Conservation (phyloP, 2,888 invertebrate species). For the Lochmaea capreae region DNA sequence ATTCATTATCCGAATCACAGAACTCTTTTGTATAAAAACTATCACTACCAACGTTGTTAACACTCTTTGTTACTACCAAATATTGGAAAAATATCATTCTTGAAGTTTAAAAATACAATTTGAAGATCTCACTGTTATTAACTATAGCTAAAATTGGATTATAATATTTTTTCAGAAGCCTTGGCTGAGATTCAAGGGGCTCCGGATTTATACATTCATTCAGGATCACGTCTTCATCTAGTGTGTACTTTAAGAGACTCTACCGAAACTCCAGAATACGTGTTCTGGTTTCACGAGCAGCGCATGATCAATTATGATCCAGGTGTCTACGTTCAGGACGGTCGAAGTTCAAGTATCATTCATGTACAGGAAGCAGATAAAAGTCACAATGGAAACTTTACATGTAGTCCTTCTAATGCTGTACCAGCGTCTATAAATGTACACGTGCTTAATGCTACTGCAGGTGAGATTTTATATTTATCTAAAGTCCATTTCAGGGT, state of each 20-base stretch:
- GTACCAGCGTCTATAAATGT: slow-evolving; percentile 75
- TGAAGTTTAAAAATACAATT: no score
- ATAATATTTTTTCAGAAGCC: slow-evolving; percentile 65
- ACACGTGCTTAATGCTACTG: slow-evolving; percentile 76
- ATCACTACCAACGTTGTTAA: no score
- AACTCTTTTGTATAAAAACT: no score
- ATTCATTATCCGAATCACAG: no score
- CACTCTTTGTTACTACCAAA: no score
- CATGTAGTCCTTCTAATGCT: slow-evolving; percentile 76
- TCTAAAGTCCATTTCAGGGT: no score
- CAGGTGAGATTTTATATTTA: slow-evolving; percentile 54
- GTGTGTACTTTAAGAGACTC: slow-evolving; percentile 70
- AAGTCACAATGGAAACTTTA: slow-evolving; percentile 77
- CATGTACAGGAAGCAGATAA: slow-evolving; percentile 74
- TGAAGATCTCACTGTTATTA: no score
- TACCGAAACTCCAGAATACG: slow-evolving; percentile 71
- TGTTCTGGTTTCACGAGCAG: slow-evolving; percentile 74
- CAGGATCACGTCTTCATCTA: slow-evolving; percentile 70
- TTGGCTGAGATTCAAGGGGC: slow-evolving; percentile 71
- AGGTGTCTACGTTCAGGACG: slow-evolving; percentile 69
- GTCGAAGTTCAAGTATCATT: slow-evolving; percentile 74
- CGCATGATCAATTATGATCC: slow-evolving; percentile 74
- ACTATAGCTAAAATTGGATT: no score
- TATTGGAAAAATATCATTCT: no score
- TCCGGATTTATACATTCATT: slow-evolving; percentile 71